Percentiles rank a stretch among this genome's conserved stretches.
These are phyloP conservation scores for Hylaeus volcanicus DNA, from an alignment of 1,140 invertebrate genomes.

Conservation along the genomic window DNA sequence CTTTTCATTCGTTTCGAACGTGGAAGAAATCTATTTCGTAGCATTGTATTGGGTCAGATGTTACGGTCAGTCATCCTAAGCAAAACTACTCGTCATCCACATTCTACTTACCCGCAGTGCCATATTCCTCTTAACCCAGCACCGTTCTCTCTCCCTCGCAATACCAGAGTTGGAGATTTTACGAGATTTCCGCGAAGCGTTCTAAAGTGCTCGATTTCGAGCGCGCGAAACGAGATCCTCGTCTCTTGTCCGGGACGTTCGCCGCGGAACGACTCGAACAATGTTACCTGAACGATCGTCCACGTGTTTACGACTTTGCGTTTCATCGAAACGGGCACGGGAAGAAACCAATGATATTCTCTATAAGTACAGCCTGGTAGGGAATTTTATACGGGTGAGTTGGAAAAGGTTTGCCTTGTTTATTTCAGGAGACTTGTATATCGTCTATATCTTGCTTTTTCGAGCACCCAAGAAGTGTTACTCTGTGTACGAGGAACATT, in stretches of 20 bases:
- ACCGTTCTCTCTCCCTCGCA: neutral
- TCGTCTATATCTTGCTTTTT: neutral
- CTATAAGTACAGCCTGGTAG: neutral
- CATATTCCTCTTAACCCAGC: too few relatives aligned
- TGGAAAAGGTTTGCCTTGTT: neutral
- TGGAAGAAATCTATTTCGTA: too few relatives aligned
- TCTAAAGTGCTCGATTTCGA: neutral
- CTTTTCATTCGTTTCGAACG: too few relatives aligned
- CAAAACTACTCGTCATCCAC: too few relatives aligned
- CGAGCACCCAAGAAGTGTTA: too few relatives aligned
- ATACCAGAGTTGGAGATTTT: constrained; percentile 9
- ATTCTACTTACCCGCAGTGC: too few relatives aligned
- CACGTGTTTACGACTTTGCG: constrained; percentile 26
- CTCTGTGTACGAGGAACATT: too few relatives aligned
- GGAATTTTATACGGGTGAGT: neutral
- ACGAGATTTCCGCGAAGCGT: constrained; percentile 37
- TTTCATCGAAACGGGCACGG: neutral
- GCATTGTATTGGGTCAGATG: too few relatives aligned
- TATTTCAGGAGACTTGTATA: neutral
- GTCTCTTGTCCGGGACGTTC: constrained; percentile 6
- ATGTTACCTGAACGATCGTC: neutral
- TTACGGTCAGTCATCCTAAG: too few relatives aligned
- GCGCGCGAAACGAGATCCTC: constrained; percentile 18
- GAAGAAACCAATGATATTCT: neutral
- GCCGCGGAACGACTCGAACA: neutral